phyloP scores from a whole-genome alignment of 53 echinoderm and acorn worm species.

The Apostichopus leukothele region DNA sequence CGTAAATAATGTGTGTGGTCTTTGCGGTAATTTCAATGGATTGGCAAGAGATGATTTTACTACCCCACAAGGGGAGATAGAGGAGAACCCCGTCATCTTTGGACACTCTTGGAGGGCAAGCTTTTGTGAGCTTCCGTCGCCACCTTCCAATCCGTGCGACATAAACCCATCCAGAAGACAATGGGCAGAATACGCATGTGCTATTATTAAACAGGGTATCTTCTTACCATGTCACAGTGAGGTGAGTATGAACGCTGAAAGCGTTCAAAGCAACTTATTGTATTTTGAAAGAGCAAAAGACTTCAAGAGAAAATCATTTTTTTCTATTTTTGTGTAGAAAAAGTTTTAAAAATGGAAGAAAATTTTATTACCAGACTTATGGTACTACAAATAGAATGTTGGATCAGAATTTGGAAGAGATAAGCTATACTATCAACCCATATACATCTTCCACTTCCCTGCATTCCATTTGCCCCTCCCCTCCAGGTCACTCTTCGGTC shows the following conservation, averaged over 20 bases:
- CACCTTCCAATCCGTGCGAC: constrained; percentile 51
- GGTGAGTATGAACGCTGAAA: constrained; percentile 45
- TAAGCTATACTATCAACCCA: too few species aligned
- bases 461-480: too few species aligned
- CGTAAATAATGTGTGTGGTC: constrained; percentile 62
- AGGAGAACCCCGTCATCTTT: constrained; percentile 49
- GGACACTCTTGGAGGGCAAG: constrained; percentile 71
- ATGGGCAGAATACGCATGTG: constrained; percentile 77
- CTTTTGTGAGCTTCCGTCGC: constrained; percentile 48
- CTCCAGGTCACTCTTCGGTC: too few species aligned
- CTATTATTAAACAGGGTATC: constrained; percentile 60
- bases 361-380: too few species aligned
- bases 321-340: too few species aligned
- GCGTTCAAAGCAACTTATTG: too few species aligned
- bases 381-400: too few species aligned
- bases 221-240: constrained; percentile 69
- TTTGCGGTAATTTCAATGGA: constrained; percentile 82
- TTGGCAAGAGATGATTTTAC: constrained; percentile 63
- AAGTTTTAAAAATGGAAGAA: too few species aligned
- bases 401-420: too few species aligned
- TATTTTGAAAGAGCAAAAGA: too few species aligned
- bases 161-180: constrained; percentile 45
- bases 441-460: too few species aligned
- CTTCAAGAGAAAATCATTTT: too few species aligned
- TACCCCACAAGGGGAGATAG: constrained; percentile 58